Evolutionary conservation across 2,113 vertebrate species (phyloP).

Genomic region (Microcebus jonahi): DNA sequence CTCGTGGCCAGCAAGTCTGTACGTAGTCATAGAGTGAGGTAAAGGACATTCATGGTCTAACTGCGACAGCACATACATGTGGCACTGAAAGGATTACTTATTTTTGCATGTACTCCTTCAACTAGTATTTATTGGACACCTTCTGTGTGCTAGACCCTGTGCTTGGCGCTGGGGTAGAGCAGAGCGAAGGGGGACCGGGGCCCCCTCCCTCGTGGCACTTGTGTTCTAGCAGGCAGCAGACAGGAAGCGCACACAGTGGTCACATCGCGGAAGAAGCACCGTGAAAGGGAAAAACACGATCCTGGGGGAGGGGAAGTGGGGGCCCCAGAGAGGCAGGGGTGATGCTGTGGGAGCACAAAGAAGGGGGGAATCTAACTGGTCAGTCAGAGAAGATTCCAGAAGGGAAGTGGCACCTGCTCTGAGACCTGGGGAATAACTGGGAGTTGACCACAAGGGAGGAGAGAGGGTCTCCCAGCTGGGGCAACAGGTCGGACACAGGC

Average conservation of each 20-base stretch:
- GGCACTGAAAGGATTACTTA: background rate
- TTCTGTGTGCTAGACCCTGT: background rate
- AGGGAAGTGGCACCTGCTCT: background rate
- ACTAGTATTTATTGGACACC: background rate
- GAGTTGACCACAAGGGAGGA: background rate
- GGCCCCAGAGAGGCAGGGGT: background rate
- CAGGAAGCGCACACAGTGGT: background rate
- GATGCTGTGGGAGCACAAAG: background rate
- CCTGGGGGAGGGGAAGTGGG: too few relatives aligned
- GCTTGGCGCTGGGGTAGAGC: background rate
- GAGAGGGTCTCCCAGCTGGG: background rate
- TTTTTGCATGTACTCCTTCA: background rate
- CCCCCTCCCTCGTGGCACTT: background rate
- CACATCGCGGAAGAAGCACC: background rate
- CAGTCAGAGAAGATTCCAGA: background rate
- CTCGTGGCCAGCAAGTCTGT: background rate
- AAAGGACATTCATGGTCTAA: background rate
- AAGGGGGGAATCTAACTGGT: background rate
- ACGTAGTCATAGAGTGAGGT: background rate
- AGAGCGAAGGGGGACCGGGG: background rate
- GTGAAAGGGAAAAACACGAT: background rate
- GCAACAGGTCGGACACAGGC: background rate
- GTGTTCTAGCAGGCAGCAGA: background rate
- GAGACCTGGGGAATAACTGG: background rate
- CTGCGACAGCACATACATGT: background rate